Evolutionary conservation across 2,797 vertebrate species (phyloP).

Genomic region (Danio tinwini): DNA sequence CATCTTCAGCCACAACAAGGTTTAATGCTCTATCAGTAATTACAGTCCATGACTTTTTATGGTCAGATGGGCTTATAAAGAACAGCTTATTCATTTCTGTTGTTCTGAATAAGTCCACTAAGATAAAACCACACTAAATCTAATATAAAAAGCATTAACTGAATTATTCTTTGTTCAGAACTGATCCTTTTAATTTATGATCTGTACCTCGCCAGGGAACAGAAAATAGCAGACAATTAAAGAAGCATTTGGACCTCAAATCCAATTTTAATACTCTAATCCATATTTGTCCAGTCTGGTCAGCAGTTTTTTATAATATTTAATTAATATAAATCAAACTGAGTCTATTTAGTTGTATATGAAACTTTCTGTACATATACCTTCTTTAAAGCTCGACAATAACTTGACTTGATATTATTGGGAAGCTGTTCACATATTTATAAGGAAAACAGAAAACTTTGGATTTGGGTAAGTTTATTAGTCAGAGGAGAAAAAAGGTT

Average conservation of each 20-base stretch:
- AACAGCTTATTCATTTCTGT: not conserved
- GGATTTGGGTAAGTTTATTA: not conserved
- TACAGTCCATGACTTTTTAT: not conserved
- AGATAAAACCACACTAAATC: slow-evolving; percentile 1
- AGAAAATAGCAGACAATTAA: not conserved
- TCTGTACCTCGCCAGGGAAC: not conserved
- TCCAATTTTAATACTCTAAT: not conserved
- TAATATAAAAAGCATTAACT: slow-evolving; percentile 17
- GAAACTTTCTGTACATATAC: not conserved
- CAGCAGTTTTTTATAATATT: slow-evolving; percentile 6
- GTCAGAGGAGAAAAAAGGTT: slow-evolving; percentile 19
- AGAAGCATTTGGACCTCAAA: not conserved
- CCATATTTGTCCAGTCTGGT: not conserved
- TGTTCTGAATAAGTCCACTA: not conserved
- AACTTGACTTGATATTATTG: not conserved
- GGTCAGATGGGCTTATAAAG: not conserved
- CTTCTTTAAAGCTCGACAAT: no score
- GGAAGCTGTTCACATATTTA: not conserved
- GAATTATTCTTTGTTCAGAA: not conserved
- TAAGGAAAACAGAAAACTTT: not conserved
- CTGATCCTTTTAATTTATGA: not conserved
- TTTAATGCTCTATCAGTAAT: not conserved
- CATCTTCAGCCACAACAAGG: not conserved
- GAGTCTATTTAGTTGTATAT: not conserved
- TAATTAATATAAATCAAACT: not conserved